Conservation (phyloP, 1,140 invertebrate genomes). For the Gerris buenoi region DNA sequence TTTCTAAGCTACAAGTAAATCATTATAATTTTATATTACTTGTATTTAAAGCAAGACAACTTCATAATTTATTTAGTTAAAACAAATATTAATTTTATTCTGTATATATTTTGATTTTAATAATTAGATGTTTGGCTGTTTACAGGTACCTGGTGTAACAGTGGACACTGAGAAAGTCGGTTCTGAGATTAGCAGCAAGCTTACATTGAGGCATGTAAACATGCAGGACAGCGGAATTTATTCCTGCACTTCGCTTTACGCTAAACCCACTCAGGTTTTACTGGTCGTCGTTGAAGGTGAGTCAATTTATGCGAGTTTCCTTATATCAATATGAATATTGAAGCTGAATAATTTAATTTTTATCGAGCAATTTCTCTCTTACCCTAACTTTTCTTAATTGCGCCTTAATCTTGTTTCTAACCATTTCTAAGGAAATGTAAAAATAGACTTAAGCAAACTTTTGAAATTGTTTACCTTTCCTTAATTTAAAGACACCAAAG, state of each 20-base stretch:
- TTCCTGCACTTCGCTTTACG: constrained; percentile 36
- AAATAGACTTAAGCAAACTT: too few species aligned
- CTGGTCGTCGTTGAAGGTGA: constrained; percentile 36
- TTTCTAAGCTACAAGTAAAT: too few species aligned
- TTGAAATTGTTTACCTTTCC: too few species aligned
- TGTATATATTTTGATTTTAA: too few species aligned
- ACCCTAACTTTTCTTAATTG: neutral
- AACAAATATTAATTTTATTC: too few species aligned
- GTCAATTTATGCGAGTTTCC: neutral
- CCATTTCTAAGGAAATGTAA: neutral
- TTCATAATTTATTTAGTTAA: too few species aligned
- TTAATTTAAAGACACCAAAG: too few species aligned
- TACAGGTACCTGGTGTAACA: constrained; percentile 31
- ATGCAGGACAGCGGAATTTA: constrained; percentile 37
- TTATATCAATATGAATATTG: neutral
- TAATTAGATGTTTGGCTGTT: constrained; percentile 29
- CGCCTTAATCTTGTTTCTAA: neutral
- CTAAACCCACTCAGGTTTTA: constrained; percentile 32
- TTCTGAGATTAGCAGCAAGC: constrained; percentile 31
- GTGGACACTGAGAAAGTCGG: constrained; percentile 35
- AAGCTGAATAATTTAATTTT: neutral
- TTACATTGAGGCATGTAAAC: constrained; percentile 33
- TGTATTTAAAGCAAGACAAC: too few species aligned
- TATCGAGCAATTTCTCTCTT: neutral
- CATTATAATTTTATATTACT: too few species aligned